phyloP scores from a whole-genome alignment of 35 echinoderm and acorn worm genomes.

The Chiridota heheva region DNA sequence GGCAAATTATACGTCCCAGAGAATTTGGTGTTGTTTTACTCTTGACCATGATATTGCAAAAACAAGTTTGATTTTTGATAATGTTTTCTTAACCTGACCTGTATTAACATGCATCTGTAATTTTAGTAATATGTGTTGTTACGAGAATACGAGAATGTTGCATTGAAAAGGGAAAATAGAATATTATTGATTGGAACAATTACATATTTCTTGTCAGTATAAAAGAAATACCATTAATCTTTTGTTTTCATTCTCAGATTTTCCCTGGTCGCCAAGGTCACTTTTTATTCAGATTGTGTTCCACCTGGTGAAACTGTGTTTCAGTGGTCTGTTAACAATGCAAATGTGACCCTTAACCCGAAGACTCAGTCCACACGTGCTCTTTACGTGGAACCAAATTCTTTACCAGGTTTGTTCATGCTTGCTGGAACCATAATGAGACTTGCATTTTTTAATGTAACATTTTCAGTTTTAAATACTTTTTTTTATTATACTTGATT shows the following conservation, averaged over 20 bases:
- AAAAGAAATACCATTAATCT: background rate
- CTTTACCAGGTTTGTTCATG: slow-evolving; percentile 63
- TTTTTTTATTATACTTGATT: no score
- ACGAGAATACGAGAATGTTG: background rate
- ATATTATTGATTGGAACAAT: background rate
- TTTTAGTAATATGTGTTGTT: background rate
- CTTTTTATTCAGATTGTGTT: slow-evolving; percentile 58
- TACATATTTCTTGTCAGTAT: background rate
- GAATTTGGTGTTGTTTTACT: background rate
- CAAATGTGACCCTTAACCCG: slow-evolving; percentile 43
- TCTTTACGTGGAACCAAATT: slow-evolving; percentile 37
- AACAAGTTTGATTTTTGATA: background rate
- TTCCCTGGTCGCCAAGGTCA: slow-evolving; percentile 42
- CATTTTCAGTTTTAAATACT: no score
- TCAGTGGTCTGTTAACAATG: slow-evolving; percentile 58
- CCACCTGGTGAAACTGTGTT: slow-evolving; percentile 48
- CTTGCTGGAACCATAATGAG: no score
- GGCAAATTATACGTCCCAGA: background rate
- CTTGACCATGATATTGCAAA: background rate
- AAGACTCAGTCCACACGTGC: slow-evolving; percentile 31
- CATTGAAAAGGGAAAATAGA: background rate
- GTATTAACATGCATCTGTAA: background rate
- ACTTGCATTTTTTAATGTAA: no score
- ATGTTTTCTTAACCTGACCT: background rate
- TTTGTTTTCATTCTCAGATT: slow-evolving; percentile 45